Percentiles rank a stretch among this genome's conserved stretches.
Evolutionary conservation across 2,797 vertebrate genomes (phyloP).

Genomic region (Gymnoscopelus braueri): DNA sequence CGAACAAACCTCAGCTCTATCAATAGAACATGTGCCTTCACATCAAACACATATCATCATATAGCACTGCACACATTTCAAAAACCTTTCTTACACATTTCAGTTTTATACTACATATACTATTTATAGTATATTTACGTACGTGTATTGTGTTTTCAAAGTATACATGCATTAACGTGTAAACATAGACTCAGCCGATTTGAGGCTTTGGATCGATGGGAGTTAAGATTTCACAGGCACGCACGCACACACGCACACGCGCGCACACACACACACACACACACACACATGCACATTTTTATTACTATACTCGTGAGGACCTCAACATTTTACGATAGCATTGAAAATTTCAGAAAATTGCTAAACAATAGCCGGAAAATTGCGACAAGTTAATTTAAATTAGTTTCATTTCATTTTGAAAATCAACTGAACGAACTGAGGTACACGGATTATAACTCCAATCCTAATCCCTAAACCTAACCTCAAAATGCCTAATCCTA

Average conservation of each 20-base stretch:
- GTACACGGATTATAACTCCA: no score
- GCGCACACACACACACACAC: neutral
- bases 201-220: conserved; percentile 68
- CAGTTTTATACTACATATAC: conserved; percentile 13
- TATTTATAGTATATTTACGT: conserved; percentile 23
- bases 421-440: no score
- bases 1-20: no score
- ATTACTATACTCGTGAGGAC: no score
- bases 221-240: conserved; percentile 37
- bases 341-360: no score
- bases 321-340: no score
- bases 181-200: conserved; percentile 74
- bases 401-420: no score
- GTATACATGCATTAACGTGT: conserved; percentile 67
- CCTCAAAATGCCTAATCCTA: no score
- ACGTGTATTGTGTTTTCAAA: conserved; percentile 11
- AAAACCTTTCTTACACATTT: conserved; percentile 34
- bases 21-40: neutral
- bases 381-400: no score
- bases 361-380: no score
- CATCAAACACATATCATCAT: conserved; percentile 15
- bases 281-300: conserved; percentile 29
- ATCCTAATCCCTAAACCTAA: no score
- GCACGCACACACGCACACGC: neutral
- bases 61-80: conserved; percentile 50